These are phyloP conservation scores for Chaetodon trifascialis DNA, from an alignment of 2,113 vertebrate species.

Conservation along the genomic window DNA sequence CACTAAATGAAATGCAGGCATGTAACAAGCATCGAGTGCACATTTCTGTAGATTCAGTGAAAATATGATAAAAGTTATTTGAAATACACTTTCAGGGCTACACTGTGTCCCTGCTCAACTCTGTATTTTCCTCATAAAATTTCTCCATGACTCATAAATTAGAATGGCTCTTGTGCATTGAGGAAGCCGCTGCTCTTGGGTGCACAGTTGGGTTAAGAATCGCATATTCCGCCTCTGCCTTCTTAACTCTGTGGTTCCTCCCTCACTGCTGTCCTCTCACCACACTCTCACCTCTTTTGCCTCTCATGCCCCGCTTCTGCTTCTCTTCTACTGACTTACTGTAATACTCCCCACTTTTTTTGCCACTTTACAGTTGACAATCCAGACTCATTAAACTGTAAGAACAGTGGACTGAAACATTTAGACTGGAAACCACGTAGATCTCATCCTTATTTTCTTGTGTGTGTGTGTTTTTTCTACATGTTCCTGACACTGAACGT, in stretches of 20 bases:
- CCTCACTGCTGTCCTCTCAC: conserved; percentile 8
- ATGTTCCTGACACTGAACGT: background rate
- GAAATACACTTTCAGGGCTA: background rate
- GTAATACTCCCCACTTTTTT: background rate
- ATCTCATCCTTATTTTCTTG: background rate
- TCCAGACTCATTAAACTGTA: no score
- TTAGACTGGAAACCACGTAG: background rate
- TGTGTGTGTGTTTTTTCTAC: no score
- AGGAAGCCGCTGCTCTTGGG: background rate
- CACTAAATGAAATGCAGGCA: background rate
- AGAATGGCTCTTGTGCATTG: background rate
- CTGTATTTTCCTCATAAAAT: background rate
- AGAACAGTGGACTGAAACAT: background rate
- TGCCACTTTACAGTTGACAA: background rate
- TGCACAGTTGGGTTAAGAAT: background rate
- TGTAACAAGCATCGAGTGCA: background rate
- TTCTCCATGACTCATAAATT: background rate
- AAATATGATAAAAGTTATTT: background rate
- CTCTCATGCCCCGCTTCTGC: background rate
- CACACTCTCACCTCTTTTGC: background rate
- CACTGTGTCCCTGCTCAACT: background rate
- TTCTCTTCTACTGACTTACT: background rate
- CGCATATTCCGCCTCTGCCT: conserved; percentile 17
- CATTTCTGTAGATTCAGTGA: background rate
- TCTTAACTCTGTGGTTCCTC: background rate